Conservation (phyloP, 1,140 invertebrate species). For the Cryptotermes secundus region DNA sequence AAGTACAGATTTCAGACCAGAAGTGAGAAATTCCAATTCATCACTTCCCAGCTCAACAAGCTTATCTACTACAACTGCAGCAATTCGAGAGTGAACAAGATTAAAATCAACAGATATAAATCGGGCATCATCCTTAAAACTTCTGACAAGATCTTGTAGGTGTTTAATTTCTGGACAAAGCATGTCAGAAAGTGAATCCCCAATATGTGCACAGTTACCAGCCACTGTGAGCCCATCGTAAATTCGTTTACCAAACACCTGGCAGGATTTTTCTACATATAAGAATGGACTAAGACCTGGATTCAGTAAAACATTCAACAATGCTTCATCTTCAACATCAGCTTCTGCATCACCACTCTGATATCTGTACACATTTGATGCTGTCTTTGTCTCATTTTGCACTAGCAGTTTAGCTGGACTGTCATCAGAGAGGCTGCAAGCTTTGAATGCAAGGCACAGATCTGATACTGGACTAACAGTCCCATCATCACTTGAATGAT, state of each 20-base stretch:
- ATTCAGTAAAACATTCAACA: slow-evolving; percentile 40
- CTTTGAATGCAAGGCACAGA: slow-evolving; percentile 30
- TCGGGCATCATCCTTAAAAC: slow-evolving; percentile 63
- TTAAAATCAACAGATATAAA: slow-evolving; percentile 60
- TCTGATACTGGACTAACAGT: slow-evolving; percentile 33
- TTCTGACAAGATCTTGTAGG: slow-evolving; percentile 62
- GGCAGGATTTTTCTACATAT: slow-evolving; percentile 63
- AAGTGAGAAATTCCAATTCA: slow-evolving; percentile 23
- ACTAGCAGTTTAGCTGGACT: not conserved
- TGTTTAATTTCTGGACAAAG: slow-evolving; percentile 64
- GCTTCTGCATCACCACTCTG: not conserved
- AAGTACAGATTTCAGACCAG: slow-evolving; percentile 28
- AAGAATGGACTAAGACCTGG: slow-evolving; percentile 54
- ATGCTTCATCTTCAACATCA: slow-evolving; percentile 33
- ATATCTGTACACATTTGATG: not conserved
- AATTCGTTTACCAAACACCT: slow-evolving; percentile 66
- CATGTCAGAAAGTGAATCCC: slow-evolving; percentile 41
- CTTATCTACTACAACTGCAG: slow-evolving; percentile 51
- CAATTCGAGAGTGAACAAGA: slow-evolving; percentile 61
- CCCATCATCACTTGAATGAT: not conserved
- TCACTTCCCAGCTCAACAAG: slow-evolving; percentile 28
- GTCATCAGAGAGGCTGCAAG: slow-evolving; percentile 28
- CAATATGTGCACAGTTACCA: slow-evolving; percentile 45
- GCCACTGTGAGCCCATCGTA: slow-evolving; percentile 50
- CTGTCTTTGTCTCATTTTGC: not conserved